Conservation (phyloP, 2,113 vertebrate genomes). For the Antennarius striatus region DNA sequence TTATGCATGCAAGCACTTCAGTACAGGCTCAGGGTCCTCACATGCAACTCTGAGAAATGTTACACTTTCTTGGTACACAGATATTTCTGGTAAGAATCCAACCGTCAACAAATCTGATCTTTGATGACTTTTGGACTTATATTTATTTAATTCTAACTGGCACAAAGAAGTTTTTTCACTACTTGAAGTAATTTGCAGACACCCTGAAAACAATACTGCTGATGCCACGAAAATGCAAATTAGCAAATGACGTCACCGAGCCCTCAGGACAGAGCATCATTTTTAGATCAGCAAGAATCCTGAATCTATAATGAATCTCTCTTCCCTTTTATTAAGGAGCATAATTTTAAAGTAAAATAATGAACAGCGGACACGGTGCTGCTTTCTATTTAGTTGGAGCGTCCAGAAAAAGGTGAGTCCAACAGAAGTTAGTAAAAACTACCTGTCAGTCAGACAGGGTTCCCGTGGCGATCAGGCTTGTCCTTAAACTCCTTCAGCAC, state of each 20-base stretch:
- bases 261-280: slow-evolving; percentile 31
- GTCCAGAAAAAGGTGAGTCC: too few relatives aligned
- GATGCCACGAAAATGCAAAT: slow-evolving; percentile 53
- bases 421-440: too few relatives aligned
- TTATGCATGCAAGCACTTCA: slow-evolving; percentile 16
- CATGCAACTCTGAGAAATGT: not conserved
- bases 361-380: too few relatives aligned
- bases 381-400: too few relatives aligned
- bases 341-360: too few relatives aligned
- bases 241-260: slow-evolving; percentile 21
- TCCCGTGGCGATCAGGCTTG: too few relatives aligned
- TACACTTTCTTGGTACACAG: not conserved
- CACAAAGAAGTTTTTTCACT: slow-evolving; percentile 13
- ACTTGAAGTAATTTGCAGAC: slow-evolving; percentile 28
- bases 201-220: slow-evolving; percentile 40
- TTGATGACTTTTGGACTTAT: not conserved
- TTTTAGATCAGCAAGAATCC: slow-evolving; percentile 39
- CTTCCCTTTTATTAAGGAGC: too few relatives aligned
- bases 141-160: slow-evolving; percentile 10
- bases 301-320: slow-evolving; percentile 17
- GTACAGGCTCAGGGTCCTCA: not conserved
- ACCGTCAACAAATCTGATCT: not conserved
- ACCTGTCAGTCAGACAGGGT: too few relatives aligned
- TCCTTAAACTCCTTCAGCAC: too few relatives aligned
- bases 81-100: slow-evolving; percentile 15